Conservation (phyloP, 2,113 vertebrate genomes). For the Charadrius vociferus region DNA sequence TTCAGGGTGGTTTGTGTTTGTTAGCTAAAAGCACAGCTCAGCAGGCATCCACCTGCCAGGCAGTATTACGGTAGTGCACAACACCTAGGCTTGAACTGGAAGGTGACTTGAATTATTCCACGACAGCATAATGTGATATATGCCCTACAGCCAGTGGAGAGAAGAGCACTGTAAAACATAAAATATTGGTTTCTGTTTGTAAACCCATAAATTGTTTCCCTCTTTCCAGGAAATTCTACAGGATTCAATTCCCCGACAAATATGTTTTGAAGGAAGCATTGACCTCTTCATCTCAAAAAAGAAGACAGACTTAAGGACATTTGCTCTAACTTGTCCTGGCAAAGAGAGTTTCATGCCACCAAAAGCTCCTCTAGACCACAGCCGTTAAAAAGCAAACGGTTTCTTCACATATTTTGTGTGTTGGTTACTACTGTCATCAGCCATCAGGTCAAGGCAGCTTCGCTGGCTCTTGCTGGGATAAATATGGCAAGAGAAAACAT, state of each 20-base stretch:
- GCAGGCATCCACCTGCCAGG: background rate
- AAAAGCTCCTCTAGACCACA: background rate
- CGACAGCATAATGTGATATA: fast-evolving
- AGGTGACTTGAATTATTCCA: background rate
- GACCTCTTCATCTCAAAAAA: background rate
- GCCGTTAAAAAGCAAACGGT: background rate
- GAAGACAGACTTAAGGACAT: background rate
- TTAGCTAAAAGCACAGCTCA: background rate
- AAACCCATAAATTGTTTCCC: background rate
- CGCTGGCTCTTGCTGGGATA: background rate
- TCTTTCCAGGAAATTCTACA: background rate
- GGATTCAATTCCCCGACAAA: background rate
- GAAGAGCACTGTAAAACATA: background rate
- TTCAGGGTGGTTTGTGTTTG: background rate
- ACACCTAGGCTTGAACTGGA: background rate
- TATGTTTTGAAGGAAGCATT: background rate
- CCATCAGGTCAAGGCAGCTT: background rate
- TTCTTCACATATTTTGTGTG: background rate
- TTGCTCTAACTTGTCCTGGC: background rate
- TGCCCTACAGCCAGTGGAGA: background rate
- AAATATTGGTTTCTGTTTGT: background rate
- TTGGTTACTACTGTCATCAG: background rate
- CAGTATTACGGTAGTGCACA: background rate
- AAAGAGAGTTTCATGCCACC: background rate
- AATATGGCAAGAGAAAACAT: background rate